Base-by-base conservation (phyloP, 2,888 invertebrate species). In the Keiferia lycopersicella region DNA sequence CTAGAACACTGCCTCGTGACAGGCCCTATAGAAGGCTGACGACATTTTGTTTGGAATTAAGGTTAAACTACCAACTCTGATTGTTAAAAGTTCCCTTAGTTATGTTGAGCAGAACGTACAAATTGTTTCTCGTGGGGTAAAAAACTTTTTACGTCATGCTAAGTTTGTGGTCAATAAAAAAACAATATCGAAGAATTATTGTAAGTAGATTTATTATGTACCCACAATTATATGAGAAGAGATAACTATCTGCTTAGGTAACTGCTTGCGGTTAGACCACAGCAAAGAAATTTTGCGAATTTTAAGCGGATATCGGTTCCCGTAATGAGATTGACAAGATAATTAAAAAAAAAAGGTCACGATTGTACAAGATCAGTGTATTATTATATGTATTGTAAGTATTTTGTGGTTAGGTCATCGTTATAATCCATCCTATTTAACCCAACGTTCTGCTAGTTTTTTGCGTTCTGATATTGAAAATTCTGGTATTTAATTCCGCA, bases 11-110 rank as follows among this genome's bases (percentile, higher is more conserved):
- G 45, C 60, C 60, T 60, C 22, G 45, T 60, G 45, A 26, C 45
- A 41, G 26, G 45, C 8, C 26, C 45, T 26, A 34, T 45, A 60
- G 60, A 60, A 60, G 60, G 60, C 45, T 60, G 60, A 60, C 60
- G 26, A 60, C 45, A 45, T 60, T 41, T 45, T 60, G 20, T 39
- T 7, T 20, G 14, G 56, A 34, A 57, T 57, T 45, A 57, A 57
- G 30, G 57, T 57, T 57, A 57, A 57, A 16, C 38, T 30, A 26
- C 51, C 51, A 51, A 51, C 51, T 51, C 2, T 10, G 51, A 51
- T 51, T 51, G 51, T 51, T 18, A 6, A 18, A 22, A 1, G 16
- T 16, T 20, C 4, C 45, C 26, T 51, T 16, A 2, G 16, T 20
- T 51, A 22, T 20, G 3, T 22, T 22, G 11, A 22, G 18, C 12